A percentile compares a stretch with the other conserved stretches of the same genome.
Conservation (phyloP, 2,888 invertebrate species). For the Ernsta delagoae region DNA sequence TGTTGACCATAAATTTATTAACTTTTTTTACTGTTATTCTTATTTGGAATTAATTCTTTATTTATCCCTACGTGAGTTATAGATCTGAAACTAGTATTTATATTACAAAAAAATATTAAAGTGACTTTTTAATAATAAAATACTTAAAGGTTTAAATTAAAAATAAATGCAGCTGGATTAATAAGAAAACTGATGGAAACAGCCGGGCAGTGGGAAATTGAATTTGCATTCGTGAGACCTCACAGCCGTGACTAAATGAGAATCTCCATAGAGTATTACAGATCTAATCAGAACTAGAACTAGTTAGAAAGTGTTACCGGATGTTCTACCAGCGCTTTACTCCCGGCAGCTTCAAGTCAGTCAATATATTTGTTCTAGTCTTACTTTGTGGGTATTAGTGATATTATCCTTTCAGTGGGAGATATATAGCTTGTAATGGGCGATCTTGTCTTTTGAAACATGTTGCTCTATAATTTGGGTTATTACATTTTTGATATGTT, state of each 20-base stretch:
- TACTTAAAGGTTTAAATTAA: neutral
- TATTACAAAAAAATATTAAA: too few species aligned
- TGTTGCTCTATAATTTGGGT: too few species aligned
- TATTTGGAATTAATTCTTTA: too few species aligned
- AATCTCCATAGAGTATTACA: conserved; percentile 35
- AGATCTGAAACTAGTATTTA: too few species aligned
- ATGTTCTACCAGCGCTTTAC: neutral
- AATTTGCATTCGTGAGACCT: conserved; percentile 36
- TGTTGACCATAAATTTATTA: too few species aligned
- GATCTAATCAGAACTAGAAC: conserved; percentile 35
- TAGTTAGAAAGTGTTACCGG: conserved; percentile 18
- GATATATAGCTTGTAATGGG: too few species aligned
- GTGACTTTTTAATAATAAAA: too few species aligned
- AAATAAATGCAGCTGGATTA: neutral
- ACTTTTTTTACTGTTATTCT: too few species aligned
- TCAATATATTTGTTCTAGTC: neutral
- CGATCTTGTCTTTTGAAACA: too few species aligned
- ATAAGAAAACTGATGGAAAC: conserved; percentile 25
- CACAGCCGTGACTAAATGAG: conserved; percentile 32
- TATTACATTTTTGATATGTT: too few species aligned
- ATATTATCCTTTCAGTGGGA: neutral
- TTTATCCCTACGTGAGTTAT: too few species aligned
- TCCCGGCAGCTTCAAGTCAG: neutral
- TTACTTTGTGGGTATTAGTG: neutral
- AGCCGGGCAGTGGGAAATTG: conserved; percentile 29